Base-by-base conservation (phyloP, 2,113 vertebrate genomes). In the Nothobranchius kuhntae region DNA sequence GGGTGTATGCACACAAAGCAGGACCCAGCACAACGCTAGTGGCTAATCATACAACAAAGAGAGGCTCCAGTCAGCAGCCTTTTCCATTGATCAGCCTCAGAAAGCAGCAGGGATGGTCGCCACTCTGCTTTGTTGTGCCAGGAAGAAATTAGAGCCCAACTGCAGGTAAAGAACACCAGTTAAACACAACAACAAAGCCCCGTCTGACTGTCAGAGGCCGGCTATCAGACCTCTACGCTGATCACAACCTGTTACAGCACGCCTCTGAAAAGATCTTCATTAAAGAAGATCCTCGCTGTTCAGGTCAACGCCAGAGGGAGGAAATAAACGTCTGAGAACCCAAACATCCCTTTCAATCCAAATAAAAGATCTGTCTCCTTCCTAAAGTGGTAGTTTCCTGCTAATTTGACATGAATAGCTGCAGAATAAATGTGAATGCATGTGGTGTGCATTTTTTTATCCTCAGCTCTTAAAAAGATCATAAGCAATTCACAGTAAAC, bases 11-110 rank as follows among this genome's bases (percentile, higher is more conserved):
- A 76, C 79, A 85, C 68, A 81, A 87, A 84, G 79, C 69, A 44
- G 51, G 75, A 61, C 30, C 69, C 65, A 58, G 66, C 53, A 68
- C 67, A 62, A 72, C 72, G 56, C 78, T 60, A 55, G 68, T 47
- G 48, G 83, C 77, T 90, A 86, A 90, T 90, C 90, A 83, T 72
- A 73, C 80, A 81, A 90, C 83, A 90, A 88, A 89, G 65, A 75
- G 74, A 78, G 65, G 59, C 74, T 79, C 68, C 84, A 70, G 81
- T 86, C 86, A 86, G 81, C 81, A 65, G 78, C 72, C 77, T 55
- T 54, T 66, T 69, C 74, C 84, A 86, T 74, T 84, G 85, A 89
- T 80, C 69, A 52, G 70, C 80, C 50, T 73, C 52, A 76, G 75
- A 76, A 64, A 61, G 77, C 70, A 59, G 68, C 24, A 21, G 61